A percentile compares a stretch with the other conserved stretches of the same genome.
Conservation (phyloP, 2,888 invertebrate genomes). For the Podabrus alpinus region DNA sequence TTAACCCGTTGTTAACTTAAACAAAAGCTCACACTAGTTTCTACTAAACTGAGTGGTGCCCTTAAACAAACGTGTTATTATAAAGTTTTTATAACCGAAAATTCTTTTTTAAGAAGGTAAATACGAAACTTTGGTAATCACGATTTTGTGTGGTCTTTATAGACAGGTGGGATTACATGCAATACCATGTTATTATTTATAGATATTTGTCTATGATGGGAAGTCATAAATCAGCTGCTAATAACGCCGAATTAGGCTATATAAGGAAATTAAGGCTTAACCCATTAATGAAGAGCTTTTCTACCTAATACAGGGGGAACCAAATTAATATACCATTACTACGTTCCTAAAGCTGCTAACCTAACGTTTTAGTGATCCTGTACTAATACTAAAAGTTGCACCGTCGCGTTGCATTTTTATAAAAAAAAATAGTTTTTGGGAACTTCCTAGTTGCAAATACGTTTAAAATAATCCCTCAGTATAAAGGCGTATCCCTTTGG, state of each 20-base stretch:
- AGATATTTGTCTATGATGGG: slow-evolving; percentile 25
- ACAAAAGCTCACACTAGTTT: slow-evolving; percentile 22
- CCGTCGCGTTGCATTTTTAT: background rate
- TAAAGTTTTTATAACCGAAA: slow-evolving; percentile 38
- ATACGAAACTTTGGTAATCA: slow-evolving; percentile 23
- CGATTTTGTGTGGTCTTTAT: slow-evolving; percentile 33
- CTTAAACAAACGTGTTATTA: slow-evolving; percentile 39
- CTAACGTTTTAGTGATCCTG: background rate
- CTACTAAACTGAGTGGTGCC: slow-evolving; percentile 16
- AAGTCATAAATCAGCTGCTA: slow-evolving; percentile 32
- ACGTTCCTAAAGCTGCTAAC: background rate
- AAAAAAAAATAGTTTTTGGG: background rate
- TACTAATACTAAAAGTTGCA: too few species aligned
- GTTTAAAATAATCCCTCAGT: background rate
- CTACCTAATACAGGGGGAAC: background rate
- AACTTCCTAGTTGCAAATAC: background rate
- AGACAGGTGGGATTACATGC: slow-evolving; percentile 30
- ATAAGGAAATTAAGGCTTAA: slow-evolving; percentile 6
- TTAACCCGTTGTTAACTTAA: slow-evolving; percentile 29
- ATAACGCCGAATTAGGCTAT: slow-evolving; percentile 23
- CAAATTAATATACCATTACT: background rate
- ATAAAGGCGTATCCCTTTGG: background rate
- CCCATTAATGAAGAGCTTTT: slow-evolving; percentile 10
- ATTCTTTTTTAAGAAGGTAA: slow-evolving; percentile 26
- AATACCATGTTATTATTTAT: slow-evolving; percentile 23